Evolutionary conservation across 1,140 invertebrate genomes (phyloP).

Genomic region (Halictus rubicundus): DNA sequence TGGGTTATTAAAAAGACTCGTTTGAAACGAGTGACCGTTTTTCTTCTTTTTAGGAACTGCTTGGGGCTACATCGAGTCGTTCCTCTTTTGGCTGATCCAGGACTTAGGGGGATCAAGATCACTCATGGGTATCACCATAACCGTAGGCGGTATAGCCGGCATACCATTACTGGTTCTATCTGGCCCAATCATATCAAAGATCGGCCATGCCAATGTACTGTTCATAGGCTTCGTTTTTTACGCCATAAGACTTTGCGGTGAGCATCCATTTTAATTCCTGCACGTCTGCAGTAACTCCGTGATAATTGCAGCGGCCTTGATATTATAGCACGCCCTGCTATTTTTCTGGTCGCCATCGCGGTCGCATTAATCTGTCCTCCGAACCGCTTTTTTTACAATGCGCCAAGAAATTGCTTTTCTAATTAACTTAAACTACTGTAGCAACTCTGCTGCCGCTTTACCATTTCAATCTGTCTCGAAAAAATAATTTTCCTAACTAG

Average conservation of each 20-base stretch:
- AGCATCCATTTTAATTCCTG: conserved; percentile 45
- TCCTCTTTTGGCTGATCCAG: conserved; percentile 92
- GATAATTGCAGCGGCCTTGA: not conserved
- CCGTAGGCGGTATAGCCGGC: conserved; percentile 89
- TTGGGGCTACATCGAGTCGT: conserved; percentile 93
- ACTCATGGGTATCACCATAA: conserved; percentile 92
- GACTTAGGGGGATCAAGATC: conserved; percentile 89
- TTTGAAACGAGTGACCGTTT: not conserved
- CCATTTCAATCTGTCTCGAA: no score
- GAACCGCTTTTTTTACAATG: not conserved
- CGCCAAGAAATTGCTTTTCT: no score
- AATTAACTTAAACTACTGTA: not conserved
- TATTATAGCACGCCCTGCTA: not conserved
- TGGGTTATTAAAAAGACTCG: not conserved
- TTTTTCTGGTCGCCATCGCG: no score
- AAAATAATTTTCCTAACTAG: no score
- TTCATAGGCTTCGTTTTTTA: conserved; percentile 90
- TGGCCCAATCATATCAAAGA: conserved; percentile 88
- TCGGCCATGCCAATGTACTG: conserved; percentile 91
- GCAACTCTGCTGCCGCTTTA: no score
- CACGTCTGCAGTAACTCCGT: not conserved
- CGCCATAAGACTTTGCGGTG: conserved; percentile 87
- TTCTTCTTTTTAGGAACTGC: conserved; percentile 83
- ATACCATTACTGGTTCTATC: conserved; percentile 89
- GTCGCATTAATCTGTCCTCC: no score